Evolutionary conservation across 2,888 invertebrate genomes (phyloP), one percentile per base, ranked within the genome.

Genomic region (Norana najaformis): DNA sequence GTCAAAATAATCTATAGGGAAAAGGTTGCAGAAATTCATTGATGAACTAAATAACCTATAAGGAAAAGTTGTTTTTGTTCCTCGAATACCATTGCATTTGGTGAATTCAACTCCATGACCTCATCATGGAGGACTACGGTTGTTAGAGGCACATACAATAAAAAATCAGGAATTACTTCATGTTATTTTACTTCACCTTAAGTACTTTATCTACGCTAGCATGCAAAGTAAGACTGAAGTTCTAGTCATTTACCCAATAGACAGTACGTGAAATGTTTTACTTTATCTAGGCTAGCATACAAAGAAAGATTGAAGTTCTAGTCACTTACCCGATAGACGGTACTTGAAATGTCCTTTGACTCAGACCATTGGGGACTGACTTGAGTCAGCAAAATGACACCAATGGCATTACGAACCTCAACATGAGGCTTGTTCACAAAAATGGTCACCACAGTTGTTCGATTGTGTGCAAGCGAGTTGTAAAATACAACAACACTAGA

Each of bases 401-500:
- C 92, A 41, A 47, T 89, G 3, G 88, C 90, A 90, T 93, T 92
- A 35, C 88, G 91, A 34, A 94, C 94, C 90, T 93, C 92, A 30
- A 94, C 92, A 89, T 93, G 90, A 0, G 94, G 93, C 85, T 91
- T 90, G 89, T 92, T 92, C 18, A 93, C 93, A 89, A 93, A 92
- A 3, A 94, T 91, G 88, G 92, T 93, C 34, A 94, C 94, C 53
- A 94, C 91, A 82, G 93, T 92, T 82, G 91, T 91, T 82, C 94
- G 92, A 8, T 92, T 92, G 82, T 94, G 94, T 36, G 92, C 93
- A 89, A 94, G 92, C 0, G 94, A 93, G 92, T 94, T 94, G 92
- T 94, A 94, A 89, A 94, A 92, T 82, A 94, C 90, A 16, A 94
- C 93, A n/a, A 93, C 92, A 88, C 94, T 94, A 93, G 11, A 69